phyloP scores from a whole-genome alignment of 1,140 invertebrate genomes.

The Bombus pyrosoma region DNA sequence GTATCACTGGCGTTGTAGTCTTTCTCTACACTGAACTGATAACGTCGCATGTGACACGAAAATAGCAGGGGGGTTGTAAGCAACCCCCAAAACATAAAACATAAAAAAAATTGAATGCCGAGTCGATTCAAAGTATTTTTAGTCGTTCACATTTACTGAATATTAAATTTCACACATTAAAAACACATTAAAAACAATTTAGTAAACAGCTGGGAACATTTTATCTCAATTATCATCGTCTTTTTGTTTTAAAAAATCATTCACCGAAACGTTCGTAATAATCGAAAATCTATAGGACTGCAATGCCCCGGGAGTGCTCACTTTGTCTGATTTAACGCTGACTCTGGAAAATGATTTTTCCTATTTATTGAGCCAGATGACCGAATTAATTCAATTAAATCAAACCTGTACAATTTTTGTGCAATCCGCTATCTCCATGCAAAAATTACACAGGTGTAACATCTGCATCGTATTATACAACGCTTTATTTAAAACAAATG shows the following conservation, averaged over 20 bases:
- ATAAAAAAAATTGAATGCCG: too few relatives aligned
- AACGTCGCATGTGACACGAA: too few relatives aligned
- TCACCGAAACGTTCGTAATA: not conserved
- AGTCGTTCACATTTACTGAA: too few relatives aligned
- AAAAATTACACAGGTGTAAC: not conserved
- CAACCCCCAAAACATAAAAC: too few relatives aligned
- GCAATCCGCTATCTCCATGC: not conserved
- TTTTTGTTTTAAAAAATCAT: not conserved
- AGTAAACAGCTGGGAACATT: not conserved
- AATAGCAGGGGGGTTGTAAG: too few relatives aligned
- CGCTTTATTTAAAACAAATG: not conserved
- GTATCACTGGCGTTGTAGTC: too few relatives aligned
- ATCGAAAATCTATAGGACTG: conserved; percentile 6
- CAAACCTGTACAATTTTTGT: not conserved
- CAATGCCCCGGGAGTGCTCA: not conserved
- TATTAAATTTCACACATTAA: not conserved
- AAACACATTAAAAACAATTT: not conserved
- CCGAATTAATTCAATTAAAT: conserved; percentile 37
- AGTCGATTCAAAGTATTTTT: too few relatives aligned
- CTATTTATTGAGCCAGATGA: conserved; percentile 19
- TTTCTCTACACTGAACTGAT: too few relatives aligned
- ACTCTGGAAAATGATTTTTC: conserved; percentile 14
- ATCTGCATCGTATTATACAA: too few relatives aligned
- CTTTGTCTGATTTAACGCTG: conserved; percentile 18
- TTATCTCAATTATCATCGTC: not conserved